Conservation (phyloP, 2,797 vertebrate species). For the Pangasius krempfi region DNA sequence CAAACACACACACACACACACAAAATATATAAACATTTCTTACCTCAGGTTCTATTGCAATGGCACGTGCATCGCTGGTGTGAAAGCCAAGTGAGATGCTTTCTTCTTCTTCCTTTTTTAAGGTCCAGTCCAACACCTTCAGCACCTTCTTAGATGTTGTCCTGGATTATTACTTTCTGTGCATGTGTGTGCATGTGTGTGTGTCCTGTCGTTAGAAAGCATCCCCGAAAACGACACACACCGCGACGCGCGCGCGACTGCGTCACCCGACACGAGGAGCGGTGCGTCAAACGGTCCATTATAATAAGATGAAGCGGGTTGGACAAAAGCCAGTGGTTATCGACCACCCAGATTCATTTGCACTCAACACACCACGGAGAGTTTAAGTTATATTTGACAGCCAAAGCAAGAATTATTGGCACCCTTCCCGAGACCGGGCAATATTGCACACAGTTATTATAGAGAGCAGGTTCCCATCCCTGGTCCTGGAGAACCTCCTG, state of each 20-base stretch:
- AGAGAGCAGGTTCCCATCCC: not conserved
- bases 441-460: not conserved
- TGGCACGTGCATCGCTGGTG: slow-evolving; percentile 3
- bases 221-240: slow-evolving; percentile 16
- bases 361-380: not conserved
- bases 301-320: slow-evolving; percentile 11
- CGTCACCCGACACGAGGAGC: slow-evolving; percentile 8
- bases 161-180: not conserved
- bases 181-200: not conserved
- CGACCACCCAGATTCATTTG: slow-evolving; percentile 21
- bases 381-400: not conserved
- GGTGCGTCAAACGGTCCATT: slow-evolving; percentile 21
- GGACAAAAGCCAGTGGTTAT: slow-evolving; percentile 9
- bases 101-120: not conserved
- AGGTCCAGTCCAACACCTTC: not conserved
- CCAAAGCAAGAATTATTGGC: not conserved
- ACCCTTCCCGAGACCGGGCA: not conserved
- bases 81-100: not conserved
- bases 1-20: slow-evolving; percentile 1
- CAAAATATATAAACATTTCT: not conserved
- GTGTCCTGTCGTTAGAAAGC: slow-evolving; percentile 11
- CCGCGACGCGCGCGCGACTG: not conserved
- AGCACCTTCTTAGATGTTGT: not conserved
- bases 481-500: not conserved
- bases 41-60: slow-evolving; percentile 2